Evolutionary conservation across 2,888 invertebrate species (phyloP), one percentile per base, ranked within the genome.

Genomic region (Agonum fuliginosum): DNA sequence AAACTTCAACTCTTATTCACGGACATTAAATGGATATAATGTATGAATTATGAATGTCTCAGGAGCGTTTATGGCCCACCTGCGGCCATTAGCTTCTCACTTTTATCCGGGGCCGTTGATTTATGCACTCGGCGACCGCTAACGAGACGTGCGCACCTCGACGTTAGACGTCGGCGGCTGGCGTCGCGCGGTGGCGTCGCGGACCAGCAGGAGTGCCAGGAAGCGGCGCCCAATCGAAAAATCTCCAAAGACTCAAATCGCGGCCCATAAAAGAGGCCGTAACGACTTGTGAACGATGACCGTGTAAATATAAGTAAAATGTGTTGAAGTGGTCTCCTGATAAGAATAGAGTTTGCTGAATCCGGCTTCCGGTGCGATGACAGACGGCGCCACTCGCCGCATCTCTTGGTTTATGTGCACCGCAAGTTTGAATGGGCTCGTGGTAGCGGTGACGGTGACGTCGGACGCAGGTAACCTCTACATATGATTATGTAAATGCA

Each of bases 51-150:
- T 83, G 83, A 82, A 83, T 82, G 83, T 82, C 81, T 80, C 81
- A 80, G 80, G 81, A 81, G 81, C 83, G 81, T 84, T 84, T 84
- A 84, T 84, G 80, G 83, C 84, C 84, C 85, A 85, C 85, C 85
- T 85, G 85, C 84, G 84, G 82, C 84, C 84, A 83, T 84, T 83
- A 83, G 82, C 83, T 82, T 82, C 81, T 83, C 83, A 83, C 82
- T 84, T 83, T 84, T 84, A 84, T 84, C 83, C 83, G 74, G 76
- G 80, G 12, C 48, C 10, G 2, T 80, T 84, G 84, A 85, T 85
- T 85, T 85, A 85, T 84, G 83, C 80, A 81, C 81, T 72, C 79
- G 81, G 80, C 82, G 82, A 83, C 82, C 83, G 83, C 84, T 85
- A 84, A 85, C 85, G 83, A 82, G 83, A 83, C 81, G 80, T 37